These are phyloP conservation scores for Epiblema foenella DNA, from an alignment of 2,888 invertebrate genomes.

Conservation along the genomic window DNA sequence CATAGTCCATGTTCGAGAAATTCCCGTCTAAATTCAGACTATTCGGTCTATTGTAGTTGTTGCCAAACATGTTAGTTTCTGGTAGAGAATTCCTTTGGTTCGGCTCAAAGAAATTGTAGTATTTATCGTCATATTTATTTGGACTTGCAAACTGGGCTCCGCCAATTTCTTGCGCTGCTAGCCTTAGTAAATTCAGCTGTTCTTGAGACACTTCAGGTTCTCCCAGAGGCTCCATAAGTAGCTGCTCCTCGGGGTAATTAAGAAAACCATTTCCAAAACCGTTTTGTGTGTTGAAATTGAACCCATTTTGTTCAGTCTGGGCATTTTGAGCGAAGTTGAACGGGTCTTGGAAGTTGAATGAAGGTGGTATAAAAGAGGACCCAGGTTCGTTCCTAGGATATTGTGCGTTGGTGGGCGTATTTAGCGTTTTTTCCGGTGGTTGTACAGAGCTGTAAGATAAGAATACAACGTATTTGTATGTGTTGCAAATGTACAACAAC, in stretches of 20 bases:
- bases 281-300: constrained; percentile 68
- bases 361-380: constrained; percentile 62
- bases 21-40: constrained; percentile 72
- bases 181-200: constrained; percentile 75
- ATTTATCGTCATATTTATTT: constrained; percentile 72
- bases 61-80: constrained; percentile 70
- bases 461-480: constrained; percentile 7
- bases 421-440: constrained; percentile 73
- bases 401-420: constrained; percentile 59
- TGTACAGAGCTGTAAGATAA: constrained; percentile 67
- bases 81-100: constrained; percentile 79
- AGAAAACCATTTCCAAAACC: constrained; percentile 70
- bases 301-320: constrained; percentile 65
- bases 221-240: constrained; percentile 67
- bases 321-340: constrained; percentile 66
- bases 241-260: constrained; percentile 71
- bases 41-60: constrained; percentile 70
- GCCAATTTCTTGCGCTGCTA: constrained; percentile 82
- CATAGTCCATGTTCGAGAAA: constrained; percentile 62
- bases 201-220: constrained; percentile 74
- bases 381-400: constrained; percentile 67
- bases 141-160: constrained; percentile 77
- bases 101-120: constrained; percentile 77
- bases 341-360: constrained; percentile 67
- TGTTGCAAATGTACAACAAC: not conserved